Evolutionary conservation across 1,140 invertebrate genomes (phyloP).

Genomic region (Matsumurasca onukii): DNA sequence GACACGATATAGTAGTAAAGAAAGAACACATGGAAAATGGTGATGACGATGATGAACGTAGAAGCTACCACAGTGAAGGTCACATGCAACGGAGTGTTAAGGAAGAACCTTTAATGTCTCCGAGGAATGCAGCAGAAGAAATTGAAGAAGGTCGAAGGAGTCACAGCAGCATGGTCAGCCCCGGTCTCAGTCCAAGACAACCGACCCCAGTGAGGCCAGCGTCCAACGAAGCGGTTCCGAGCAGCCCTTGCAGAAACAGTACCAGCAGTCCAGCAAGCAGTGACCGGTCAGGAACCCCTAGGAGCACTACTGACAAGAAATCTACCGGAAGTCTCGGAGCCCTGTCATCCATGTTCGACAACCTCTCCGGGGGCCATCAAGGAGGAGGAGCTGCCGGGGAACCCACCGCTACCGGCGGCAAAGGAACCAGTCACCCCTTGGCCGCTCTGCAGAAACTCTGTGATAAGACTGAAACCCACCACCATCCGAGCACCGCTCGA

Average conservation of each 20-base stretch:
- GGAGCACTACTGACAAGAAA: conserved; percentile 68
- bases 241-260: conserved; percentile 60
- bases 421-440: conserved; percentile 80
- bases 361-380: conserved; percentile 60
- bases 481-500: conserved; percentile 37
- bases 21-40: conserved; percentile 54
- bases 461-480: conserved; percentile 86
- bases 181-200: conserved; percentile 37
- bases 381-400: conserved; percentile 46
- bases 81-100: conserved; percentile 35
- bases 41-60: conserved; percentile 55
- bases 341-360: conserved; percentile 88
- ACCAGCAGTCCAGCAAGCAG: conserved; percentile 68
- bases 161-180: conserved; percentile 38
- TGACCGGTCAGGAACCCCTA: conserved; percentile 69
- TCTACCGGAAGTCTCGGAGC: conserved; percentile 73
- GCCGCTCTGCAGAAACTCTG: conserved; percentile 92
- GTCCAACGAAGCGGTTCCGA: conserved; percentile 49
- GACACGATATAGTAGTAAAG: conserved; percentile 34
- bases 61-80: conserved; percentile 52
- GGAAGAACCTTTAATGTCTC: conserved; percentile 44
- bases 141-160: conserved; percentile 49
- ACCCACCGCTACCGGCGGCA: conserved; percentile 52
- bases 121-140: conserved; percentile 45
- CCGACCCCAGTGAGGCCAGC: conserved; percentile 58